Conservation (phyloP, 2,888 invertebrate genomes). For the Morpho achilles region DNA sequence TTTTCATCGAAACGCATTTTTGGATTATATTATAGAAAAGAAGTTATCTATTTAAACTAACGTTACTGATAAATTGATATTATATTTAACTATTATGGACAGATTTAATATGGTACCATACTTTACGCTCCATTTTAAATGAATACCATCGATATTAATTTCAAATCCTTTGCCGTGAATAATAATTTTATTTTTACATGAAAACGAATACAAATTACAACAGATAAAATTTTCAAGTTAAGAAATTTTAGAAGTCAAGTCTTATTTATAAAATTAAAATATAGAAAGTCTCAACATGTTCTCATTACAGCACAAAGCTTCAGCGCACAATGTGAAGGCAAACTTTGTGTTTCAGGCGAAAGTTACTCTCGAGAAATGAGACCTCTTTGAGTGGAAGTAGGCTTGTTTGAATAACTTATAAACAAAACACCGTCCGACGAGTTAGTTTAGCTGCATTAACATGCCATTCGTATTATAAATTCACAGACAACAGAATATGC, state of each 20-base stretch:
- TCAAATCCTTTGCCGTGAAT: too few relatives aligned
- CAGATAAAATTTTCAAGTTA: background rate
- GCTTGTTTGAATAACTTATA: constrained; percentile 18
- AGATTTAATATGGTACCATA: too few relatives aligned
- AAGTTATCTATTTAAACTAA: too few relatives aligned
- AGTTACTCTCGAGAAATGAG: constrained; percentile 19
- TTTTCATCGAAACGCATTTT: too few relatives aligned
- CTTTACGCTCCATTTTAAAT: too few relatives aligned
- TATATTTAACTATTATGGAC: too few relatives aligned
- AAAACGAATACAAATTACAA: background rate
- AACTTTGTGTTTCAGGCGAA: constrained; percentile 14
- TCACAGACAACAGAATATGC: too few relatives aligned
- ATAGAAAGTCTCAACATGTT: constrained; percentile 5
- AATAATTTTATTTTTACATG: too few relatives aligned
- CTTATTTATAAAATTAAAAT: constrained; percentile 1
- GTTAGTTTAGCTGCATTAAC: background rate
- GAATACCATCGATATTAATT: too few relatives aligned
- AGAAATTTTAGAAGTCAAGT: background rate
- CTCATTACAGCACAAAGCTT: constrained; percentile 14
- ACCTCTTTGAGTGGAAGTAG: constrained; percentile 17
- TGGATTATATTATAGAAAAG: too few relatives aligned
- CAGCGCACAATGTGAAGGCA: constrained; percentile 14
- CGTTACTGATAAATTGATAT: too few relatives aligned
- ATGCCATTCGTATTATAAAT: background rate
- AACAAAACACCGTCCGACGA: constrained; percentile 1